Evolutionary conservation across 2,888 invertebrate species (phyloP), one percentile per base, ranked within the genome.

Genomic region (Dynastes maya): DNA sequence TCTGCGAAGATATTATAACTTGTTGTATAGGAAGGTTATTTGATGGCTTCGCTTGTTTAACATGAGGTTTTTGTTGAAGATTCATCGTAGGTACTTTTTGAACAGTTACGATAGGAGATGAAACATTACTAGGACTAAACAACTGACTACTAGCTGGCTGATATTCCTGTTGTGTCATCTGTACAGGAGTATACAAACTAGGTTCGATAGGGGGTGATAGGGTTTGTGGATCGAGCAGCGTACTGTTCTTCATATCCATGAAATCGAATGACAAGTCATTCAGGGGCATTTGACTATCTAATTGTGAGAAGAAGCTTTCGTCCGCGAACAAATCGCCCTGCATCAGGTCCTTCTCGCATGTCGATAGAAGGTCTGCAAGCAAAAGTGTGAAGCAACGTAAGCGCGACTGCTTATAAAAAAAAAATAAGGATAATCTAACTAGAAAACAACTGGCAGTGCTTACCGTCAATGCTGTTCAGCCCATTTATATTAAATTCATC

Each of bases 381-480:
- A 58, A 63, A 71, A 90, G 81, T 75, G 58, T 63, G 74, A 81
- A 78, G 68, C n/a, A 45, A 68, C 13, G 32, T 9, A 63, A 32
- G 4, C 0, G 22, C 22, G 22, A 22, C 22, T 1, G 22, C 22
- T 22, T 22, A 22, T 22, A 22, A 32, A 32, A 32, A 32, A 2
- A 32, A 29, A 27, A 27, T 0, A 27, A 29, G 29, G 13, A 13
- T 63, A 32, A 32, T 53, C 51, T 16, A 61, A 65, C 9, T 37
- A n/a, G 58, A 75, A 29, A 80, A 82, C 70, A 74, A 61, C 8
- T 75, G 49, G 61, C 58, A 81, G 9, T 11, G 75, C 88, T 89
- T 90, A 93, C 94, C 94, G 89, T 94, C 94, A 82, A 94, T 91
- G 86, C 93, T 94, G 83, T 91, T 90, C 65, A 94, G 90, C 85